Percentiles rank a stretch among this genome's conserved stretches.
phyloP scores from a whole-genome alignment of 1,140 invertebrate genomes.

The Phymastichus coffea region DNA sequence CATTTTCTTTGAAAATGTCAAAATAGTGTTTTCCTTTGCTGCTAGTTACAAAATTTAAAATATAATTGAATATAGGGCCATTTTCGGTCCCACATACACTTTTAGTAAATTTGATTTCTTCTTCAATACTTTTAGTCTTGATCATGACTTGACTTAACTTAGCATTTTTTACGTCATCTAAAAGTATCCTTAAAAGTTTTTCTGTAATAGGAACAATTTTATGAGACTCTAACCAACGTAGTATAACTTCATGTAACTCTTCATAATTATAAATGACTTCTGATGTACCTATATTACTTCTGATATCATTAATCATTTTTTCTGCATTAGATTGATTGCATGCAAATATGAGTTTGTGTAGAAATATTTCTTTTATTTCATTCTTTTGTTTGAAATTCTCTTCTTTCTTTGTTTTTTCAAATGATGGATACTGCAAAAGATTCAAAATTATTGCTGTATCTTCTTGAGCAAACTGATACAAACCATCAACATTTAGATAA shows the following conservation, averaged over 20 bases:
- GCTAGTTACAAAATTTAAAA: background rate
- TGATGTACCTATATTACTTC: constrained; percentile 7
- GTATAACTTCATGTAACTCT: constrained; percentile 7
- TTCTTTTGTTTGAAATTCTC: background rate
- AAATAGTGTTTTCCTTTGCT: constrained; percentile 4
- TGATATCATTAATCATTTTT: constrained; percentile 16
- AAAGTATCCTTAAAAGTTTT: constrained; percentile 30
- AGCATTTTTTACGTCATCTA: constrained; percentile 8
- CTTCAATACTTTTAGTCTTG: background rate
- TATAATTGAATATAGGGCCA: background rate
- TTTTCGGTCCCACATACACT: background rate
- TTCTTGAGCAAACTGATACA: constrained; percentile 27
- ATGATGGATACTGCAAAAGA: background rate
- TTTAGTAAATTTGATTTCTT: constrained; percentile 10
- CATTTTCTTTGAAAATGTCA: background rate
- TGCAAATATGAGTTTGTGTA: constrained; percentile 34
- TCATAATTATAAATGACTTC: constrained; percentile 7
- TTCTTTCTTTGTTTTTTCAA: background rate
- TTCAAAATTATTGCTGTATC: constrained; percentile 14
- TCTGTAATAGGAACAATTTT: constrained; percentile 1
- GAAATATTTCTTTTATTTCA: constrained; percentile 27
- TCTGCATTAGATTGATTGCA: constrained; percentile 19
- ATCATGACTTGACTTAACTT: background rate
- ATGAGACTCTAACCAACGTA: constrained; percentile 16
- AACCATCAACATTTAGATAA: constrained; percentile 27